A percentile compares a stretch with the other conserved stretches of the same genome.
Conservation (phyloP, 2,888 invertebrate genomes). For the Ennomos quercinarius region DNA sequence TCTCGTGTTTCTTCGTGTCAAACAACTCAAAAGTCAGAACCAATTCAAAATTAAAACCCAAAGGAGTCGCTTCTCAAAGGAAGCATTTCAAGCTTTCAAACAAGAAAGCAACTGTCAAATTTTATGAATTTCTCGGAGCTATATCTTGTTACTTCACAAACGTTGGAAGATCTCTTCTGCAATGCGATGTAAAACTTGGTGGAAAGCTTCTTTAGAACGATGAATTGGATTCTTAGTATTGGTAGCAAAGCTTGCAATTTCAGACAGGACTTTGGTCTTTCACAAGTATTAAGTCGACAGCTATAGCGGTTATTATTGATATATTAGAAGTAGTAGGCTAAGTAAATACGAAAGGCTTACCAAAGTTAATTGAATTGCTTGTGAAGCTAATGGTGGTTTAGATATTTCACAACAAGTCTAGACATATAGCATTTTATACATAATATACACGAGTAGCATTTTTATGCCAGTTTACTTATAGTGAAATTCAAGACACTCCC, state of each 20-base stretch:
- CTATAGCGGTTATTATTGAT: too few relatives aligned
- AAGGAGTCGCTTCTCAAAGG: background rate
- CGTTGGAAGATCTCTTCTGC: background rate
- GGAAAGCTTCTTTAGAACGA: slow-evolving; percentile 1
- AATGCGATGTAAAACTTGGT: slow-evolving; percentile 5
- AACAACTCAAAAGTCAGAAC: too few relatives aligned
- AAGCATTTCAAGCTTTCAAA: background rate
- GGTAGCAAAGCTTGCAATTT: background rate
- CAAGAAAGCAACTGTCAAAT: slow-evolving; percentile 2
- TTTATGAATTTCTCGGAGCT: slow-evolving; percentile 1
- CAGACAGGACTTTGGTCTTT: slow-evolving; percentile 7
- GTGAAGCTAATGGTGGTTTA: too few relatives aligned
- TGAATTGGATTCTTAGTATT: slow-evolving; percentile 7
- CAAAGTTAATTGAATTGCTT: too few relatives aligned
- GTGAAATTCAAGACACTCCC: too few relatives aligned
- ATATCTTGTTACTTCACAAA: slow-evolving; percentile 7
- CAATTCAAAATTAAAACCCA: background rate
- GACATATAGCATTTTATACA: too few relatives aligned
- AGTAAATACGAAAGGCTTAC: too few relatives aligned
- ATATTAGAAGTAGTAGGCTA: too few relatives aligned
- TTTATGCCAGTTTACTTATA: too few relatives aligned
- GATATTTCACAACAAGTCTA: too few relatives aligned
- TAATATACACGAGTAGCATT: too few relatives aligned
- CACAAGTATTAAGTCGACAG: slow-evolving; percentile 10
- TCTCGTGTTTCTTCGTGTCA: background rate